Evolutionary conservation across 2,113 vertebrate species (phyloP).

Genomic region (Ploceus nigricollis): DNA sequence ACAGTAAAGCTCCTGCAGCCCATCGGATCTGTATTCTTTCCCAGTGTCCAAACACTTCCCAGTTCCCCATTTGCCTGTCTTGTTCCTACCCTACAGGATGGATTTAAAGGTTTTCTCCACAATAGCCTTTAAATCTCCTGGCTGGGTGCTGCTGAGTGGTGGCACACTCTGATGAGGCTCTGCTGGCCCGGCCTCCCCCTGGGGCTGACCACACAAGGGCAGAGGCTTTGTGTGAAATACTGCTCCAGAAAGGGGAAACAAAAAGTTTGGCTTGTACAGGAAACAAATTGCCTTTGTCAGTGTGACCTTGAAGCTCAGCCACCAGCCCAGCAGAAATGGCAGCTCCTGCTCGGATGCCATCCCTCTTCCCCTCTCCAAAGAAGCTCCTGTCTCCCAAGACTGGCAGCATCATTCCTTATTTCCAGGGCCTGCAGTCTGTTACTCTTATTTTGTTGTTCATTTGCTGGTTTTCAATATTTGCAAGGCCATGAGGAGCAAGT

Average conservation of each 20-base stretch:
- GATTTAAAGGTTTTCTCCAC: conserved; percentile 45
- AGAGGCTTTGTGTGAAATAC: background rate
- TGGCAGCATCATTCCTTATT: background rate
- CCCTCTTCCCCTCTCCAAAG: background rate
- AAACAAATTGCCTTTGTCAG: background rate
- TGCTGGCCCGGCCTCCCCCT: background rate
- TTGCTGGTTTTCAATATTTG: background rate
- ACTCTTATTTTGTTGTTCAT: background rate
- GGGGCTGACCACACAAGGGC: background rate
- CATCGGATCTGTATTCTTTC: conserved; percentile 4
- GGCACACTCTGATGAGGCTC: background rate
- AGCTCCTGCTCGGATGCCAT: background rate
- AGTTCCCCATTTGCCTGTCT: conserved; percentile 6
- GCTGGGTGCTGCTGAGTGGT: background rate
- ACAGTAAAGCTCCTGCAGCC: background rate
- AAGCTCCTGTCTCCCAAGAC: background rate
- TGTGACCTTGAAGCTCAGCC: conserved; percentile 9
- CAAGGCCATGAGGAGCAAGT: background rate
- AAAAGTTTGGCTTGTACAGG: background rate
- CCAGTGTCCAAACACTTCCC: background rate
- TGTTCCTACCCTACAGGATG: background rate
- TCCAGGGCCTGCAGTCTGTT: background rate
- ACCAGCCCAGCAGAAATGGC: background rate
- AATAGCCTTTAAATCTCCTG: background rate
- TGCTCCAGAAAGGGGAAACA: background rate